Evolutionary conservation across 1,140 invertebrate species (phyloP), one percentile per base, ranked within the genome.

Genomic region (Coelopa frigida): DNA sequence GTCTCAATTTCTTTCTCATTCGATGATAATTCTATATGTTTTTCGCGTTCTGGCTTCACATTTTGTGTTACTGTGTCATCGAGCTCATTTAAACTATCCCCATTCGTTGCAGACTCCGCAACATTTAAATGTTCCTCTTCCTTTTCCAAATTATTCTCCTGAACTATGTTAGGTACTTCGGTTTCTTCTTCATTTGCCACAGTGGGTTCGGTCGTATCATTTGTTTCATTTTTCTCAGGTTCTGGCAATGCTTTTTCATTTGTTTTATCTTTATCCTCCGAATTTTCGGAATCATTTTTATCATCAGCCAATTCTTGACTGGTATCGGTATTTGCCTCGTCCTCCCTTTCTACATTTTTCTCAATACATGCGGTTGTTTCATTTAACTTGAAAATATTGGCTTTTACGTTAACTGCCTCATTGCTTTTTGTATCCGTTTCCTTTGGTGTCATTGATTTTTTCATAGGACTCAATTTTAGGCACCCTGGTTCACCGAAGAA

Each of bases 401-500:
- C 23, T 29, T 46, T 46, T 12, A 38, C 36, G 14, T 18, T 38
- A 8, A 8, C 15, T n/a, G 15, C 11, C 22, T 24, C 22, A 14
- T 38, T 33, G 23, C 22, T 14, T 17, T 20, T 14, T 23, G n/a
- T n/a, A n/a, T n/a, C n/a, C 6, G 32, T 18, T 29, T 21, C 50
- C 44, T 58, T 58, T 31, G 54, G 33, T 42, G 46, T 48, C 49
- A 14, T 29, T 29, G 14, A 29, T 8, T 57, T 54, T 38, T 64
- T 67, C 15, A 65, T 61, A 14, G 61, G 61, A 48, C 59, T 62
- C 8, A 70, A 50, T 51, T 70, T 68, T 3, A 69, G 57, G 43
- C 67, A 71, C 5, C 69, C 70, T 0, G 70, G 69, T 18, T 72
- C 70, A 5, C 73, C 72, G 44, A 74, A 74, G 44, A 74, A 74